These are phyloP conservation scores for Tenebrosternarchus preto DNA, from an alignment of 2,113 vertebrate species.

Conservation along the genomic window DNA sequence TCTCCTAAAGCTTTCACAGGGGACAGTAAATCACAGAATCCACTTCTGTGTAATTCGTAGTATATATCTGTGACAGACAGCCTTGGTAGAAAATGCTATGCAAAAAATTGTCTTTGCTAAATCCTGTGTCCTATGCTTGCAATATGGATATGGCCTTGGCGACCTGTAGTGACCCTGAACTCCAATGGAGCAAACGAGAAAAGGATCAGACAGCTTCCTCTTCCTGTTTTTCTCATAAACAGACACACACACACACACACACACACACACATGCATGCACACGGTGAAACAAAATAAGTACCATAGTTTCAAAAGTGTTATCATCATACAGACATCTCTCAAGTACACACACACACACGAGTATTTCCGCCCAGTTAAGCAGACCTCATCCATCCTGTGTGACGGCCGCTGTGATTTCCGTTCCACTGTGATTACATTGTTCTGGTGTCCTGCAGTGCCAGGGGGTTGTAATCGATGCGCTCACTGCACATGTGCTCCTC, in stretches of 20 bases:
- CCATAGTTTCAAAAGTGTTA: neutral
- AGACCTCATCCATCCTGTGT: slow-evolving; percentile 58
- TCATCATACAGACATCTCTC: neutral
- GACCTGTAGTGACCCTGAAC: no score
- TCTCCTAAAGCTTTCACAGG: no score
- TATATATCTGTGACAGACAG: no score
- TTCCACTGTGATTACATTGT: slow-evolving; percentile 58
- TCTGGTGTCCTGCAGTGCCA: slow-evolving; percentile 38
- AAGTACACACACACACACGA: slow-evolving; percentile 50
- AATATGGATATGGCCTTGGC: no score
- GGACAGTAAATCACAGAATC: no score
- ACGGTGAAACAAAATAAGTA: neutral
- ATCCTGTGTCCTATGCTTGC: no score
- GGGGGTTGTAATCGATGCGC: slow-evolving; percentile 39
- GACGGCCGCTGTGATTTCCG: slow-evolving; percentile 56
- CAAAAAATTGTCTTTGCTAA: no score
- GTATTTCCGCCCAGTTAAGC: slow-evolving; percentile 59
- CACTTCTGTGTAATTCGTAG: no score
- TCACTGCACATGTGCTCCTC: neutral
- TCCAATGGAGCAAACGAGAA: no score
- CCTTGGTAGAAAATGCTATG: no score
- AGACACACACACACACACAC: slow-evolving; percentile 5
- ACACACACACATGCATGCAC: slow-evolving; percentile 8
- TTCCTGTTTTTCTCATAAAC: neutral
- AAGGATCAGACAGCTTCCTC: no score